Evolutionary conservation across 2,888 invertebrate species (phyloP).

Genomic region (Aphelenchoides bicaudatus): DNA sequence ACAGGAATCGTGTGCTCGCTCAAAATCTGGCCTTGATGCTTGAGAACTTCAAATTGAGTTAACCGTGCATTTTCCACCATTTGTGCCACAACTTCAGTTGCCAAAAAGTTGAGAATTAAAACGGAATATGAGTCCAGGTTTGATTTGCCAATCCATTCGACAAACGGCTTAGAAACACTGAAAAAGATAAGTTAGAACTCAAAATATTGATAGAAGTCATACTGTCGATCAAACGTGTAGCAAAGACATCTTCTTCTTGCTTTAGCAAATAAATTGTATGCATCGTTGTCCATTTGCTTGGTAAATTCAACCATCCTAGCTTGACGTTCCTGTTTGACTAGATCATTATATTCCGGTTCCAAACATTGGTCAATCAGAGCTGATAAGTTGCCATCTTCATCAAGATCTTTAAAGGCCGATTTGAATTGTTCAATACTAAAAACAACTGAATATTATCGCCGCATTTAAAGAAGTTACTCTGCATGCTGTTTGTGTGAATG

Average conservation of each 20-base stretch:
- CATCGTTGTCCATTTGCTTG: neutral
- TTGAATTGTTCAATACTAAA: neutral
- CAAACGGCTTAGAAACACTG: neutral
- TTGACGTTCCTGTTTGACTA: conserved; percentile 8
- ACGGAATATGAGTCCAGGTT: conserved; percentile 22
- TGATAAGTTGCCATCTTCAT: neutral
- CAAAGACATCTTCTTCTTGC: conserved; percentile 1
- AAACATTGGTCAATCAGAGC: neutral
- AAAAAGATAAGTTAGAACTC: neutral
- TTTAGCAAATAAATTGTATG: neutral
- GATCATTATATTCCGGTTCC: neutral
- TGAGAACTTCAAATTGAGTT: conserved; percentile 23
- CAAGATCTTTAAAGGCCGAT: neutral
- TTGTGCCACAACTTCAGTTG: conserved; percentile 32
- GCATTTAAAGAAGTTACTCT: too few species aligned
- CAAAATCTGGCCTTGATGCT: too few species aligned
- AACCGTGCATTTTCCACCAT: conserved; percentile 28
- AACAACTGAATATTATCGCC: conserved; percentile 3
- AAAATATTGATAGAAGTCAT: neutral
- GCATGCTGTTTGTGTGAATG: too few species aligned
- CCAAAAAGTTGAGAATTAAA: conserved; percentile 28
- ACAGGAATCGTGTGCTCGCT: conserved; percentile 12
- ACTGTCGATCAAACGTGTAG: conserved; percentile 9
- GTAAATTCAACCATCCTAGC: neutral
- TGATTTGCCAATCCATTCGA: conserved; percentile 27